Conservation (phyloP, 2,113 vertebrate species). For the Neodontobutis hainanensis region DNA sequence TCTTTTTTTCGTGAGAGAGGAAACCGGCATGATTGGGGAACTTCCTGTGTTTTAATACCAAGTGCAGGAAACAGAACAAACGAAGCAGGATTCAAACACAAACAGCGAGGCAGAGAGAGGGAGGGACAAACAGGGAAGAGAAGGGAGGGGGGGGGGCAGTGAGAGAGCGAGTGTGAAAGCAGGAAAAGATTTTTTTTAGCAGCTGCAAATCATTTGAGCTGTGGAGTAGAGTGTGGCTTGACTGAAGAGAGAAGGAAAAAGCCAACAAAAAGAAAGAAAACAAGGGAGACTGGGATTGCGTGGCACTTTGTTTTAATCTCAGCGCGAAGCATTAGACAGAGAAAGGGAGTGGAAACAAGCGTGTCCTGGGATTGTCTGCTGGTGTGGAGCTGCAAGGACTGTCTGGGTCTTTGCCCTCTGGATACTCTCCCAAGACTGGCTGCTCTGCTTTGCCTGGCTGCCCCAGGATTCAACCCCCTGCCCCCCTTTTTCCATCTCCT, state of each 20-base stretch:
- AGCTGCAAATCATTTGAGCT: constrained; percentile 87
- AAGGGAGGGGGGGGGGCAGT: constrained; percentile 25
- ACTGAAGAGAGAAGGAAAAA: constrained; percentile 46
- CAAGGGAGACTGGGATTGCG: constrained; percentile 62
- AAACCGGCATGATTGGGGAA: constrained; percentile 80
- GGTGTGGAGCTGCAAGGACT: constrained; percentile 58
- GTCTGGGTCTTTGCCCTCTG: constrained; percentile 81
- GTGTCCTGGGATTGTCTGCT: constrained; percentile 71
- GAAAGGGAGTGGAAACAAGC: constrained; percentile 27
- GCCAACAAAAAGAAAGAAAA: constrained; percentile 33
- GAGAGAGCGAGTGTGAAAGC: constrained; percentile 53
- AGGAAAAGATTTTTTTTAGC: constrained; percentile 85
- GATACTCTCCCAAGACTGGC: constrained; percentile 74
- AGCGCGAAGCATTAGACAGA: constrained; percentile 34
- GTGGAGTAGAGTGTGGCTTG: constrained; percentile 67
- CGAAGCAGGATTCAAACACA: constrained; percentile 86
- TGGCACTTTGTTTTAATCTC: constrained; percentile 70
- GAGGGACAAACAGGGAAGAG: constrained; percentile 32
- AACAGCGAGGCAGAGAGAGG: constrained; percentile 69
- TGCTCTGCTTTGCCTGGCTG: constrained; percentile 55
- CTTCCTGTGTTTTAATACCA: constrained; percentile 86
- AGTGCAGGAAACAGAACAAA: constrained; percentile 84
- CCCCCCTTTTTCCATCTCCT: constrained; percentile 27
- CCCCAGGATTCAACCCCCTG: constrained; percentile 51
- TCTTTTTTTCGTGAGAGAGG: constrained; percentile 54